Evolutionary conservation across 2,888 invertebrate species (phyloP).

Genomic region (Rotaria magnacalcarata): DNA sequence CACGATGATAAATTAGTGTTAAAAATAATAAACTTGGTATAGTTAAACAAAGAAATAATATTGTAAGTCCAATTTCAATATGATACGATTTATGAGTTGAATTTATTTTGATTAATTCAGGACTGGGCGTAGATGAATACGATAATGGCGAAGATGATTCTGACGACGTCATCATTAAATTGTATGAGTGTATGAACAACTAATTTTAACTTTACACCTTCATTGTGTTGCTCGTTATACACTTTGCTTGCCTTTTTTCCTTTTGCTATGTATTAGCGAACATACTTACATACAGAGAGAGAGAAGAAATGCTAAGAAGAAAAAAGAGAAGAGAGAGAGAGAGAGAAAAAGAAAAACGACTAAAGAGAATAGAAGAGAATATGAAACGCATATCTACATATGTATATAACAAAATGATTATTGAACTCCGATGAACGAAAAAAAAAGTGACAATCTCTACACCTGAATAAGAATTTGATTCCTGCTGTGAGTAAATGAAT

Average conservation of each 20-base stretch:
- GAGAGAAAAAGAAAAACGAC: background rate
- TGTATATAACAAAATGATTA: background rate
- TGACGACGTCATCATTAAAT: background rate
- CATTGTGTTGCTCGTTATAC: background rate
- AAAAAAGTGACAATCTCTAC: background rate
- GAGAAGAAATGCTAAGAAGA: background rate
- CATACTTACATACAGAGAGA: background rate
- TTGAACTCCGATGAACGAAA: background rate
- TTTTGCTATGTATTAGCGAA: slow-evolving; percentile 13
- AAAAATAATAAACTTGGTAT: slow-evolving; percentile 27
- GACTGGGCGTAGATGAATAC: background rate
- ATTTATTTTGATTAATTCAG: background rate
- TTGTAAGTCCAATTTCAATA: background rate
- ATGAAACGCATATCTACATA: background rate
- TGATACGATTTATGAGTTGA: background rate
- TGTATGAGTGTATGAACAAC: background rate
- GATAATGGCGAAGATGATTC: background rate
- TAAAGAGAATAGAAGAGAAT: background rate
- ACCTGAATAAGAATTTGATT: background rate
- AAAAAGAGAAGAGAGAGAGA: background rate
- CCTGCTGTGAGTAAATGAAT: background rate
- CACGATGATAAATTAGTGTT: background rate
- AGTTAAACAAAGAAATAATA: slow-evolving; percentile 24
- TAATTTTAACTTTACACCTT: slow-evolving; percentile 20
- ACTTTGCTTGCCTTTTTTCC: background rate